A percentile compares a stretch with the other conserved stretches of the same genome.
These are phyloP conservation scores for Intoshia linei DNA, from an alignment of 1,140 invertebrate species.

Conservation along the genomic window DNA sequence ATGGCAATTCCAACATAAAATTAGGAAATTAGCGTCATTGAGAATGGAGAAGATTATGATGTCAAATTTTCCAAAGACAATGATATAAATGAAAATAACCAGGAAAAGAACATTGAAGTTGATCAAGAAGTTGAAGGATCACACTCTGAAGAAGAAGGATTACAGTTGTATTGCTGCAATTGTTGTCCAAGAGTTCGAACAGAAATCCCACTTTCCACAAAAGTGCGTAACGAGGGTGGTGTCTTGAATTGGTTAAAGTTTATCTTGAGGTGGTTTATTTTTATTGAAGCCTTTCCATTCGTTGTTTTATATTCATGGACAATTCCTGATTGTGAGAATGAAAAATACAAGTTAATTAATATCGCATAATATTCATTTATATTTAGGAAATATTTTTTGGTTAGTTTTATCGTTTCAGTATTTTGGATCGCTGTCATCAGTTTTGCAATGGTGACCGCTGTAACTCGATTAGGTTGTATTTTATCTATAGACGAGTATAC, in stretches of 20 bases:
- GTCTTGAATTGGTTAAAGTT: constrained; percentile 4
- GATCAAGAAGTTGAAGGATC: background rate
- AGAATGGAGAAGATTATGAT: no score
- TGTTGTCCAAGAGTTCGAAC: background rate
- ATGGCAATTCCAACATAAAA: no score
- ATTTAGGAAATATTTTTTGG: constrained; percentile 5
- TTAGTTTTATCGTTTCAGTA: constrained; percentile 6
- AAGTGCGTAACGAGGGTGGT: constrained; percentile 2
- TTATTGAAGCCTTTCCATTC: constrained; percentile 6
- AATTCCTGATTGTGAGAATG: constrained; percentile 2
- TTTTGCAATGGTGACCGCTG: constrained; percentile 7
- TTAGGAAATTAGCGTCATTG: no score
- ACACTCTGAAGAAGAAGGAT: background rate
- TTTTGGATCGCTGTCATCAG: constrained; percentile 6
- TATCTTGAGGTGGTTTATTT: constrained; percentile 5
- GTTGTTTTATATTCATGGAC: constrained; percentile 6
- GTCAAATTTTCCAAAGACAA: no score
- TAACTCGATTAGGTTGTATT: constrained; percentile 14
- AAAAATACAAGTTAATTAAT: constrained; percentile 1
- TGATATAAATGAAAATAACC: no score
- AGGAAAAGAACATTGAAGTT: background rate
- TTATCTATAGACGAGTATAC: constrained; percentile 11
- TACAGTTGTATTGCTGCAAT: background rate
- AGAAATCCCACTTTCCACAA: background rate
- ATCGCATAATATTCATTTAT: background rate